Base-by-base conservation (phyloP, 2,113 vertebrate genomes). In the Leptosomus discolor region DNA sequence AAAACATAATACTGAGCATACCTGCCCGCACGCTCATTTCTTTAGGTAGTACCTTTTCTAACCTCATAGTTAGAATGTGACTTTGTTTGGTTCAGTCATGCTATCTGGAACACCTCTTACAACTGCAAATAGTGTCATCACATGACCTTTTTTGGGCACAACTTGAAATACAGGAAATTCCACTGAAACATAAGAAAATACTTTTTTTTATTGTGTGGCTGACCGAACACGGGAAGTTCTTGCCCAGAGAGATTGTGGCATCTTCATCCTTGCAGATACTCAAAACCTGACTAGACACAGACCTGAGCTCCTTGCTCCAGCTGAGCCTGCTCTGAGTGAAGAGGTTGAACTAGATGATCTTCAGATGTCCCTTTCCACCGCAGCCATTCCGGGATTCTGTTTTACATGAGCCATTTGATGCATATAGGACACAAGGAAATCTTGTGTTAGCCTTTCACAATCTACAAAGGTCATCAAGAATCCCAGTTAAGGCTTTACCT, bases 231-330 rank as follows among this genome's bases (percentile, higher is more conserved):
- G 6, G 18, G 15, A 90, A 85, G 20, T 21, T 18, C n/a, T 24
- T 71, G 4, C 22, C 22, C 13, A 77, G 30, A 60, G 39, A 37
- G 11, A 18, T 8, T 60, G 37, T 71, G 32, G 8, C 23, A 46
- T 18, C 18, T 77, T 15, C 19, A 12, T 46, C 19, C 32, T 19
- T 77, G 30, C 14, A 53, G 23, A 36, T 48, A 15, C 14, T 71
- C 57, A 43, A 54, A 87, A 60, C 11, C 6, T 1, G 1, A 20
- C 61, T 41, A 18, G n/a, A 43, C 27, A 48, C 0, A 2, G 4
- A n/a, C 34, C 63, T 57, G 56, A 76, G 4, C 15, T 57, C 30
- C 41, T n/a, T 34, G 22, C 37, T 81, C 50, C 64, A 48, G 34
- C 14, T 39, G 46, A 37, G 9, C 16, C 51, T 50, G 29, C 34